phyloP scores from a whole-genome alignment of 2,888 invertebrate species.

The Parochlus steinenii region DNA sequence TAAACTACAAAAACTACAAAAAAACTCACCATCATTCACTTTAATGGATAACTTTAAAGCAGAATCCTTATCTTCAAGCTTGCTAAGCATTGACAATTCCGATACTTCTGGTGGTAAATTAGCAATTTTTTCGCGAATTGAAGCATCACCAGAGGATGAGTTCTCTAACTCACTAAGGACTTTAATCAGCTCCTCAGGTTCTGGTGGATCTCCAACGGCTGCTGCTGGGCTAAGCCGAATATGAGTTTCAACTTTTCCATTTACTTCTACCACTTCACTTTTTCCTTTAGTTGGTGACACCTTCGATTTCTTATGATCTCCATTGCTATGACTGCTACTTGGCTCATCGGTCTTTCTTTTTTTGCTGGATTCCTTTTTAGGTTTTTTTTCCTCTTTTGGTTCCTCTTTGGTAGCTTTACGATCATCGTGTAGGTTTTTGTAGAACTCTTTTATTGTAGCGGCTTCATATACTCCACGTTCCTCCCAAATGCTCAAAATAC shows the following conservation, averaged over 20 bases:
- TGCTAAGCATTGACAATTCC: slow-evolving; percentile 70
- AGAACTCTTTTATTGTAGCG: slow-evolving; percentile 61
- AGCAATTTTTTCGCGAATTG: slow-evolving; percentile 81
- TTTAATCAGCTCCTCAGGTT: slow-evolving; percentile 83
- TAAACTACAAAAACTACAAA: too few relatives aligned
- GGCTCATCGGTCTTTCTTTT: slow-evolving; percentile 30
- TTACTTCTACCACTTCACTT: slow-evolving; percentile 38
- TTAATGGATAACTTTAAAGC: slow-evolving; percentile 61
- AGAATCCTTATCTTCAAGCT: slow-evolving; percentile 69
- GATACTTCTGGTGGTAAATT: slow-evolving; percentile 89
- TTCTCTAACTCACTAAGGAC: slow-evolving; percentile 74
- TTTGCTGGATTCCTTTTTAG: slow-evolving; percentile 22
- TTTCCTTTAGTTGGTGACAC: too few relatives aligned
- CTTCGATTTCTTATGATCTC: slow-evolving; percentile 27
- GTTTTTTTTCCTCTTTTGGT: slow-evolving; percentile 16
- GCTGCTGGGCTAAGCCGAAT: slow-evolving; percentile 65
- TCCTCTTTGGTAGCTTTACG: slow-evolving; percentile 11
- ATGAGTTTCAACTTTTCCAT: slow-evolving; percentile 60
- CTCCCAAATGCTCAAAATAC: slow-evolving; percentile 82
- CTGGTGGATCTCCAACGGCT: slow-evolving; percentile 64
- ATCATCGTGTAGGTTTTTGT: background rate
- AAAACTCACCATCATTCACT: slow-evolving; percentile 41
- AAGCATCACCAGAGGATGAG: slow-evolving; percentile 89
- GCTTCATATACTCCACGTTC: slow-evolving; percentile 80
- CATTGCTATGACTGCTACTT: slow-evolving; percentile 33